These are phyloP conservation scores for Tachystola acroxantha DNA, from an alignment of 2,888 invertebrate genomes.

Conservation along the genomic window DNA sequence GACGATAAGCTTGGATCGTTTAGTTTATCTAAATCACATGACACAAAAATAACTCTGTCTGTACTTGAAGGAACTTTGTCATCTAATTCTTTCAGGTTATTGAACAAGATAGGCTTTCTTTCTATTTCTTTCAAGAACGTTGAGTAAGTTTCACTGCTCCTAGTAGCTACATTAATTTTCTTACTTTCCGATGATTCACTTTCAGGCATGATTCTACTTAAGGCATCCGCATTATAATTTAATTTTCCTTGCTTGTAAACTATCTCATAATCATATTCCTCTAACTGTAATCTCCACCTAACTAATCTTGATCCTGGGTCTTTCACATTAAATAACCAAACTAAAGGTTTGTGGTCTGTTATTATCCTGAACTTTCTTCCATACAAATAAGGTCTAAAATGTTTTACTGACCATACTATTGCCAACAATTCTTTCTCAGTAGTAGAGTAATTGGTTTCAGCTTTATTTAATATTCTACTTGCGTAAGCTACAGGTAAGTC, in stretches of 20 bases:
- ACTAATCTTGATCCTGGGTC: conserved; percentile 13
- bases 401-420: conserved; percentile 9
- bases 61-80: conserved; percentile 1
- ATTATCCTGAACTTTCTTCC: conserved; percentile 6
- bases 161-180: conserved; percentile 3
- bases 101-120: conserved; percentile 13
- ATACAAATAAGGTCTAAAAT: conserved; percentile 11
- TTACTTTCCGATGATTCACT: not conserved
- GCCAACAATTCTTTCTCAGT: conserved; percentile 10
- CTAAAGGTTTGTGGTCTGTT: conserved; percentile 10
- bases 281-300: conserved; percentile 11
- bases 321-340: conserved; percentile 13
- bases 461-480: conserved; percentile 9
- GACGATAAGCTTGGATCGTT: not conserved
- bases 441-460: conserved; percentile 8
- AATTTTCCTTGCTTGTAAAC: conserved; percentile 14
- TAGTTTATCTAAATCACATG: conserved; percentile 8
- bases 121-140: conserved; percentile 13
- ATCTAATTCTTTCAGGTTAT: conserved; percentile 6
- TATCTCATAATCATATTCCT: conserved; percentile 14
- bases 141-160: conserved; percentile 11
- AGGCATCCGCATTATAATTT: conserved; percentile 15
- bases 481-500: conserved; percentile 9
- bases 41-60: conserved; percentile 8
- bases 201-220: conserved; percentile 11